Base-by-base conservation (phyloP, 2,113 vertebrate genomes). In the Columba janthina region DNA sequence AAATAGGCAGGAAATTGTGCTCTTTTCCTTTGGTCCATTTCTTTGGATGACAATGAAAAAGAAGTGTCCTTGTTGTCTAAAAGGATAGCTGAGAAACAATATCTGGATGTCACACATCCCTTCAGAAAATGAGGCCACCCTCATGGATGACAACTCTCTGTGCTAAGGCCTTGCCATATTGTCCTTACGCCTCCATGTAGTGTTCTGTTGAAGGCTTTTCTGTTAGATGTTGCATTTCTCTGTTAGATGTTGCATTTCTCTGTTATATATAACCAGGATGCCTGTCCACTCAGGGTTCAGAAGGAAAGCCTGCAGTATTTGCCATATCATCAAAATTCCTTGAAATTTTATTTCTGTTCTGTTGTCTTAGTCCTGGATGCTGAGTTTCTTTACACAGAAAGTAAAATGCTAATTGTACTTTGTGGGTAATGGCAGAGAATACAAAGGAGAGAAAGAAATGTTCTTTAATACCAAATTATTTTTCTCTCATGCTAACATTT, bases 71-170 rank as follows among this genome's bases (percentile, higher is more conserved):
- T 94, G 51, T 75, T 61, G 69, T 76, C 66, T 84, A 32, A 89
- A 93, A 88, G 81, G 66, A 58, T n/a, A 72, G 77, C 20, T 93
- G 78, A 69, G 74, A 94, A 94, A 95, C 88, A 94, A 53, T 95
- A 85, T 95, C 88, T 92, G 92, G 93, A 87, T 97, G 67, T 78
- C 64, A 78, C 57, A 79, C 71, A 46, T 91, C 61, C 64, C 36
- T 96, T 91, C 0, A 28, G 87, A 92, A 91, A 90, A 48, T 56
- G 73, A 64, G 62, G 61, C 67, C 46, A 69, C 24, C 60, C 29
- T 76, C 11, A 5, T 19, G 28, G 61, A 31, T 21, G 40, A 62
- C 19, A 65, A 31, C 28, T 72, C 44, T 51, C 21, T 75, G 42
- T 2, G 2, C 15, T 12, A 32, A 67, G 62, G 15, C 16, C n/a